A percentile compares a stretch with the other conserved stretches of the same genome.
These are phyloP conservation scores for Pediacus dermestoides DNA, from an alignment of 2,888 invertebrate species.

Conservation along the genomic window DNA sequence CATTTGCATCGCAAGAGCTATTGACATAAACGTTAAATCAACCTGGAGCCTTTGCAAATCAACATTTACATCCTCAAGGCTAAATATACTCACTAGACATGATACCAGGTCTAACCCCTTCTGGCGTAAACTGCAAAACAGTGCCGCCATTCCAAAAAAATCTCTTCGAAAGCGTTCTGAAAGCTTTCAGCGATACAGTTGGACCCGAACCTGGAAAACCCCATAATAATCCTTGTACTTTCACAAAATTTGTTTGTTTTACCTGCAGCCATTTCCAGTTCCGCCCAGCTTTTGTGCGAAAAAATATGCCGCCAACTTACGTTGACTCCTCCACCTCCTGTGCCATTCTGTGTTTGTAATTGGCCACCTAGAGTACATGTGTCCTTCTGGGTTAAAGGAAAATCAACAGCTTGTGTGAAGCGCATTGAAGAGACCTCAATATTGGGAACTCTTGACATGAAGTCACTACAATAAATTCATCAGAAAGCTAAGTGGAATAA, in stretches of 20 bases:
- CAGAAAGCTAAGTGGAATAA: constrained; percentile 1
- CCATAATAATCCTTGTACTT: too few species aligned
- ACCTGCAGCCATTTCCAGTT: constrained; percentile 81
- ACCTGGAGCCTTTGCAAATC: constrained; percentile 1
- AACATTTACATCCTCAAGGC: neutral
- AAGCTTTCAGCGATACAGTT: constrained; percentile 72
- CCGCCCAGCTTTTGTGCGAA: constrained; percentile 83
- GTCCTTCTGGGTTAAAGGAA: constrained; percentile 82
- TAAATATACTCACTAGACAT: constrained; percentile 64
- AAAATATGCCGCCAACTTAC: constrained; percentile 73
- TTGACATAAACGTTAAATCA: constrained; percentile 24
- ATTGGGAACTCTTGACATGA: constrained; percentile 55
- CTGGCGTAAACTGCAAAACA: constrained; percentile 71
- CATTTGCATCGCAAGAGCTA: constrained; percentile 79
- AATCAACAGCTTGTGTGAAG: constrained; percentile 89
- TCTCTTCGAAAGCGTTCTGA: constrained; percentile 68
- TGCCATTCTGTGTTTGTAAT: constrained; percentile 83
- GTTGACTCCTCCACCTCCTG: constrained; percentile 75
- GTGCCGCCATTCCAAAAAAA: constrained; percentile 75
- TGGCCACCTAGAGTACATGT: constrained; percentile 81
- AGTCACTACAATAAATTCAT: constrained; percentile 26
- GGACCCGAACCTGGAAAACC: constrained; percentile 65
- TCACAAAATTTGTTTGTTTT: constrained; percentile 12
- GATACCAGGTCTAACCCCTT: constrained; percentile 72
- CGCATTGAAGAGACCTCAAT: constrained; percentile 92